These are phyloP conservation scores for Ciconia maguari DNA, from an alignment of 2,113 vertebrate genomes.

Conservation along the genomic window DNA sequence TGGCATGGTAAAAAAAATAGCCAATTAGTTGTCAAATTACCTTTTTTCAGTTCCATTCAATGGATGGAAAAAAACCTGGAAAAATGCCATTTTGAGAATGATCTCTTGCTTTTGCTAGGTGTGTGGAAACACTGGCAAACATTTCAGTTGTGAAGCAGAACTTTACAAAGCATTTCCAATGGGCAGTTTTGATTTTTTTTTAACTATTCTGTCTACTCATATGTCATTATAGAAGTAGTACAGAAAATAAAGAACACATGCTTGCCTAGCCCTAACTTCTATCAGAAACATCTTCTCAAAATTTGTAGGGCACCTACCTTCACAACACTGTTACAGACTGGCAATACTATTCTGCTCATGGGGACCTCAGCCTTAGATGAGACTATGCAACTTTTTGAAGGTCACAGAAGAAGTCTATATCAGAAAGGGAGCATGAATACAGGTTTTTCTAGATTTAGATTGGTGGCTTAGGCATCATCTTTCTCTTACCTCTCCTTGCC, in stretches of 20 bases:
- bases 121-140: background rate
- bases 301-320: background rate
- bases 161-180: background rate
- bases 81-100: background rate
- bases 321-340: background rate
- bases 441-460: background rate
- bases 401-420: background rate
- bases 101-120: background rate
- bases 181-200: background rate
- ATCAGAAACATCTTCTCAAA: background rate
- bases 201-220: background rate
- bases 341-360: background rate
- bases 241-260: background rate
- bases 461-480: background rate
- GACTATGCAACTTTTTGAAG: background rate
- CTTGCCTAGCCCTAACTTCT: background rate
- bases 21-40: background rate
- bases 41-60: background rate
- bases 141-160: background rate
- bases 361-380: fast-evolving
- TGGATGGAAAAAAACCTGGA: fast-evolving
- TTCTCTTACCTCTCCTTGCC: background rate
- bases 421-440: background rate
- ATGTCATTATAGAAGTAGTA: background rate
- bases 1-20: background rate